Base-by-base conservation (phyloP, 2,888 invertebrate genomes). In the Petrophora chlorosata region DNA sequence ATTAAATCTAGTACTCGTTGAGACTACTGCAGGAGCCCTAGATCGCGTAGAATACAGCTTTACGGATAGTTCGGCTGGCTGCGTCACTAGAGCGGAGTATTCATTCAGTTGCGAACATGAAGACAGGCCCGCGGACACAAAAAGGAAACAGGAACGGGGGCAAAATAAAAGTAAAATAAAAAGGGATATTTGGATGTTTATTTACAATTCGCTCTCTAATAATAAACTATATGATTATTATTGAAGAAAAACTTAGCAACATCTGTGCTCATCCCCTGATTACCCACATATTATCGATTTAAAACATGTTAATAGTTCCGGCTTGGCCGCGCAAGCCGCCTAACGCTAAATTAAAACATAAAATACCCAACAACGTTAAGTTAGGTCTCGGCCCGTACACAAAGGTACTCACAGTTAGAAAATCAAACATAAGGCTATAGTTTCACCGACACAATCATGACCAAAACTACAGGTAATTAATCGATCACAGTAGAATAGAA, bases 101-200 rank as follows among this genome's bases (percentile, higher is more conserved):
- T 66, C 56, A 62, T 68, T 67, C 73, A 70, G 60, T 73, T 67
- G 65, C 65, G 56, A 50, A 60, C 53, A 63, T 67, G 64, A 63
- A 72, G 68, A 74, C 74, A 73, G 76, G 72, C 74, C 78, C 70
- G 67, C 59, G 56, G 63, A 56, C 43, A 53, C 56, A 65, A 65
- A 63, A 63, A 59, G 61, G 35, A 30, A 62, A 59, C 49, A 36
- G 61, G 61, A 52, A 33, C 48, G 51, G 72, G 61, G 56, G 10
- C 52, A 81, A 84, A 88, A 87, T 81, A 81, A 90, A 90, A 88
- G 69, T 77, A 82, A 88, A 88, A 86, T 82, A 82, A 89, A 76
- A 86, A 85, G 86, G 89, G 87, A 84, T 84, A 85, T 80, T 80
- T 80, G 85, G 86, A 87, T 88, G 87, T 90, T 90, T 90, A 90